These are phyloP conservation scores for Mustela nigripes DNA, from an alignment of 2,113 vertebrate genomes.

Conservation along the genomic window DNA sequence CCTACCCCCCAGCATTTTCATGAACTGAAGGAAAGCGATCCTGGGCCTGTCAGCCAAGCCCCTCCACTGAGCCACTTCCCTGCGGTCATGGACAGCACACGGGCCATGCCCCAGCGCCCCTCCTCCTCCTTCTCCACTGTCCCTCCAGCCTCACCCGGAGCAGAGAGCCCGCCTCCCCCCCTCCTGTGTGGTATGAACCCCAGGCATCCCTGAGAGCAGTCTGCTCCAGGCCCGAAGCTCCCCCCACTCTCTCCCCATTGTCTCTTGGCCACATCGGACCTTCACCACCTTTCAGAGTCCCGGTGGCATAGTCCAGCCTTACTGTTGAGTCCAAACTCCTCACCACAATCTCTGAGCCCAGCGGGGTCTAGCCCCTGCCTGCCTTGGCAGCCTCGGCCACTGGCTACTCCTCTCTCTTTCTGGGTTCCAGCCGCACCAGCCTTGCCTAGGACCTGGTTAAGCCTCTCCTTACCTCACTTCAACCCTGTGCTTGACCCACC, in stretches of 20 bases:
- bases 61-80: not conserved
- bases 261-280: not conserved
- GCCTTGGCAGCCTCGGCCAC: not conserved
- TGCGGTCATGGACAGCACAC: not conserved
- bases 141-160: not conserved
- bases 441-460: not conserved
- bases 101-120: too few relatives aligned
- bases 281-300: not conserved
- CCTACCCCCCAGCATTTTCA: not conserved
- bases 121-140: not conserved
- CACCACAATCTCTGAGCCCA: too few relatives aligned
- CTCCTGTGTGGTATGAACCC: not conserved
- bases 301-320: not conserved
- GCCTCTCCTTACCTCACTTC: not conserved
- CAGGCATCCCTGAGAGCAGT: not conserved
- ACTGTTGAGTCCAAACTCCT: not conserved
- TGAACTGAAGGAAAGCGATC: not conserved
- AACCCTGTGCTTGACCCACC: not conserved
- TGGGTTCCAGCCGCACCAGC: not conserved
- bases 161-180: not conserved
- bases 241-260: not conserved
- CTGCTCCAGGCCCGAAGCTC: not conserved
- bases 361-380: not conserved
- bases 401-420: not conserved
- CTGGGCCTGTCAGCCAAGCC: not conserved